These are phyloP conservation scores for Trochalopteron elliotii DNA, from an alignment of 2,113 vertebrate genomes.

Conservation along the genomic window DNA sequence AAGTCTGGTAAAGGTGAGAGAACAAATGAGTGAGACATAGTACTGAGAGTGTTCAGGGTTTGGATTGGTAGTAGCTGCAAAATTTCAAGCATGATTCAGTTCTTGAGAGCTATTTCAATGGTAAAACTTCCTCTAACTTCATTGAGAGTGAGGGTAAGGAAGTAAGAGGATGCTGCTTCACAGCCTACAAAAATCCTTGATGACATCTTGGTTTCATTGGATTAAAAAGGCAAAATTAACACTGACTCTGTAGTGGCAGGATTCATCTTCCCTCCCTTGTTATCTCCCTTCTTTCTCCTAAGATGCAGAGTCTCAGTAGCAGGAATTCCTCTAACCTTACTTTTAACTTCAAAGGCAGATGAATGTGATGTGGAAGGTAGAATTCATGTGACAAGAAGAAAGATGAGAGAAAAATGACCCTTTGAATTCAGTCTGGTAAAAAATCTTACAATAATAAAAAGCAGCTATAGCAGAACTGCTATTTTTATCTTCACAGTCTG, in stretches of 20 bases:
- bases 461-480: background rate
- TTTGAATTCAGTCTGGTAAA: constrained; percentile 20
- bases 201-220: background rate
- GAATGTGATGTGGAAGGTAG: background rate
- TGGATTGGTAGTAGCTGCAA: background rate
- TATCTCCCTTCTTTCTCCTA: background rate
- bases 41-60: background rate
- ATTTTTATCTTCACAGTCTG: constrained; percentile 5
- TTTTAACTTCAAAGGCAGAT: constrained; percentile 9
- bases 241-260: background rate
- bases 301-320: background rate
- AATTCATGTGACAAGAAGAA: background rate
- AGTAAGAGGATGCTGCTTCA: background rate
- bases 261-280: background rate
- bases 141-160: background rate
- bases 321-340: background rate
- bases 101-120: background rate
- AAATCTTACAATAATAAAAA: background rate
- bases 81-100: background rate
- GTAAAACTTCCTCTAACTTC: background rate
- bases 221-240: background rate
- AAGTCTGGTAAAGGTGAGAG: constrained; percentile 48
- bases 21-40: background rate
- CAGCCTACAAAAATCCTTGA: background rate
- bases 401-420: background rate